These are phyloP conservation scores for Acanthopagrus latus DNA, from an alignment of 2,797 vertebrate species.

Conservation along the genomic window DNA sequence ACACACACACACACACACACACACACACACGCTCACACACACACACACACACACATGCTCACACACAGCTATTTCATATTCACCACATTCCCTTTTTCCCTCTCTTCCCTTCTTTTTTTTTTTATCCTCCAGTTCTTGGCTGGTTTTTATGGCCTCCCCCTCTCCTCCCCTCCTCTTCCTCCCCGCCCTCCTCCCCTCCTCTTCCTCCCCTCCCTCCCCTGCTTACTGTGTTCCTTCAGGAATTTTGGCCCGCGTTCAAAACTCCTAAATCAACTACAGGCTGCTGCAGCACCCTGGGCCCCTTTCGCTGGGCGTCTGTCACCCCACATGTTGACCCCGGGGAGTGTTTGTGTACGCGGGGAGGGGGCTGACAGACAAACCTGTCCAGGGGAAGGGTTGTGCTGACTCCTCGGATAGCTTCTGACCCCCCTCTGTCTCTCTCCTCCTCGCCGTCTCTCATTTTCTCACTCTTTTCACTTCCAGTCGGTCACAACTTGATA, in stretches of 20 bases:
- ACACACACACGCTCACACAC: slow-evolving; percentile 9
- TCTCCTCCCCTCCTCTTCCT: slow-evolving; percentile 11
- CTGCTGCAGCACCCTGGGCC: slow-evolving; percentile 72
- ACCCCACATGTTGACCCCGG: slow-evolving; percentile 77
- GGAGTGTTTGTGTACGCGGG: slow-evolving; percentile 46
- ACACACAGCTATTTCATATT: slow-evolving; percentile 54
- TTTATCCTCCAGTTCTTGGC: slow-evolving; percentile 41
- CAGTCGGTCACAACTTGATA: slow-evolving; percentile 8
- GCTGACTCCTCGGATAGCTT: not conserved
- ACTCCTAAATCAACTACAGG: slow-evolving; percentile 85
- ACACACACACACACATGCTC: slow-evolving; percentile 24
- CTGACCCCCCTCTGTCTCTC: not conserved
- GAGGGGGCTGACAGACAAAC: slow-evolving; percentile 26
- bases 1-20: slow-evolving; percentile 24
- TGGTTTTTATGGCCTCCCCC: slow-evolving; percentile 61
- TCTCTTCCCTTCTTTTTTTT: slow-evolving; percentile 25
- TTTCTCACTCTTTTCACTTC: slow-evolving; percentile 12
- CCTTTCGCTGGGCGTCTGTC: slow-evolving; percentile 67
- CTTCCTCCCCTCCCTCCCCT: not conserved
- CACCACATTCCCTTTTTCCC: slow-evolving; percentile 43
- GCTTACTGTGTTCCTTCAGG: slow-evolving; percentile 80
- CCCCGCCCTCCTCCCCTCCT: not conserved
- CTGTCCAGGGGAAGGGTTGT: slow-evolving; percentile 29
- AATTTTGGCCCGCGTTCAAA: slow-evolving; percentile 86
- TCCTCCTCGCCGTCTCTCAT: not conserved